Evolutionary conservation across 2,888 invertebrate genomes (phyloP), one percentile per base, ranked within the genome.

Genomic region (Girardia tigrina): DNA sequence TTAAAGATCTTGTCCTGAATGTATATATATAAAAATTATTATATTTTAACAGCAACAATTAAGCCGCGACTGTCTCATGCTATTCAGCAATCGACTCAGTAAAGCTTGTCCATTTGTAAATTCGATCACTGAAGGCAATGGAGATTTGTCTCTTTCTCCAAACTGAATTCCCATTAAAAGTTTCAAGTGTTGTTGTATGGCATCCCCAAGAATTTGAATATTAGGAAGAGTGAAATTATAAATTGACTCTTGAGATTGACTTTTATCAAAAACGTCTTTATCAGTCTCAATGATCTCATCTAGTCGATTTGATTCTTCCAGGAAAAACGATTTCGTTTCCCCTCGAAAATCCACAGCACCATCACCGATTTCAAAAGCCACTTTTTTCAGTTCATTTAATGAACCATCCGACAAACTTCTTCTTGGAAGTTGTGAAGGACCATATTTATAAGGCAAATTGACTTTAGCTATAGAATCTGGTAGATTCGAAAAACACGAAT

Each of bases 331-430:
- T 56, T 56, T 56, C 56, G n/a, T 23, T 20, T 56, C 56, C 23
- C 20, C 23, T 8, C n/a, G 4, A 4, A n/a, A 56, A 56, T 56
- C 56, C n/a, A 56, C n/a, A 56, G 2, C 4, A 8, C 20, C 23
- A 6, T 56, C 56, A 56, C 56, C 56, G 4, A 56, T 56, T 4
- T 56, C 56, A 56, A 56, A 56, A 56, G 56, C n/a, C 6, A 56
- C 56, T 23, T 56, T 56, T 16, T n/a, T 56, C 4, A 56, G 4
- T 6, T 56, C 56, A n/a, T n/a, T 4, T 56, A 56, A 16, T 8
- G 56, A 56, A 56, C 56, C n/a, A 56, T 56, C 56, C 6, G 56
- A 56, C n/a, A 56, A n/a, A 56, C 56, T 56, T 56, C 56, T 4
- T n/a, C n/a, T 56, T 8, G 36, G 36, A 16, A 36, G 36, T 20